phyloP scores from a whole-genome alignment of 2,797 vertebrate genomes.

The Rhinella marina region DNA sequence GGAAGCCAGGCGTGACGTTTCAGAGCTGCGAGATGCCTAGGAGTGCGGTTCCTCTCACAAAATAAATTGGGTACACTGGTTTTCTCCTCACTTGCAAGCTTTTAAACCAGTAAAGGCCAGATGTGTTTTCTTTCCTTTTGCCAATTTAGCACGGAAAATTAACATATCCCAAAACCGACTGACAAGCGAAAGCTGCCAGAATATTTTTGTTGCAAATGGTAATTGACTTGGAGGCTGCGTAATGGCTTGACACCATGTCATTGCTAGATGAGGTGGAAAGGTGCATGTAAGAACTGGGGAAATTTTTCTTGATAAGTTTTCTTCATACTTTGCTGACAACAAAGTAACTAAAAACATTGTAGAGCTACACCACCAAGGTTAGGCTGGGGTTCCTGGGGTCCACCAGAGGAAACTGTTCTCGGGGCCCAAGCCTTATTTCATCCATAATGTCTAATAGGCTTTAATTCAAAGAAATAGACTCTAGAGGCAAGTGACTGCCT shows the following conservation, averaged over 20 bases:
- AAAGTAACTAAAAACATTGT: not conserved
- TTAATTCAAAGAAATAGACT: too few relatives aligned
- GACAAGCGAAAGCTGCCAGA: slow-evolving; percentile 42
- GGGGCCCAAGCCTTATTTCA: too few relatives aligned
- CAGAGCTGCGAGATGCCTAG: slow-evolving; percentile 44
- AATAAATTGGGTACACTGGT: slow-evolving; percentile 41
- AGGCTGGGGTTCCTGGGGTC: too few relatives aligned
- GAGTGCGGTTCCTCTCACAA: slow-evolving; percentile 38
- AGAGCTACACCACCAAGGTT: not conserved
- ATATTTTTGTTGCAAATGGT: slow-evolving; percentile 32
- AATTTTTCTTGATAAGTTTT: not conserved
- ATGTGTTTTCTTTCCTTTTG: slow-evolving; percentile 54
- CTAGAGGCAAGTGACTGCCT: too few relatives aligned
- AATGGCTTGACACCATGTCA: slow-evolving; percentile 31
- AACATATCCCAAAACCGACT: slow-evolving; percentile 39
- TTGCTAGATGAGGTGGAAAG: slow-evolving; percentile 46
- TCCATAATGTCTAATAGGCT: too few relatives aligned
- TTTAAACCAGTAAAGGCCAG: slow-evolving; percentile 40
- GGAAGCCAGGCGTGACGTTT: slow-evolving; percentile 59
- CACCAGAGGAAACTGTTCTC: too few relatives aligned
- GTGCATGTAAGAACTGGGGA: not conserved
- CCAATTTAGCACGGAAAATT: slow-evolving; percentile 51
- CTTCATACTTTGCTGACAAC: not conserved
- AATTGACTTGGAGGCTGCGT: slow-evolving; percentile 30
- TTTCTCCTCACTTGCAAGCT: slow-evolving; percentile 38